Conservation (phyloP, 2,797 vertebrate genomes). For the Mionectes olivaceus region DNA sequence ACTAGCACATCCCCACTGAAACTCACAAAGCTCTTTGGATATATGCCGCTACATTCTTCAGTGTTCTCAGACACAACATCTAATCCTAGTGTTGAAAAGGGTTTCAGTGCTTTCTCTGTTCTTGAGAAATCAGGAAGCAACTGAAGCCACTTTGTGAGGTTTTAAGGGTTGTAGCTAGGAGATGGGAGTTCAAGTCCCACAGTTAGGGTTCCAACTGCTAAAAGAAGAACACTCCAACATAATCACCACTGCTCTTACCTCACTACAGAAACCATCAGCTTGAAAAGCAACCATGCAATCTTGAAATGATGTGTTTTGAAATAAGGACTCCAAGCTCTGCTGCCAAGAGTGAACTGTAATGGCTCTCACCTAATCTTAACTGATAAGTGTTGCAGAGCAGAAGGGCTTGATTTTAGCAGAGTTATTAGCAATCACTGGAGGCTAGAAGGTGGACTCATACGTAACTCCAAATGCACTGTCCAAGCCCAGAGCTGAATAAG, state of each 20-base stretch:
- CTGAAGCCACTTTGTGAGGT: not conserved
- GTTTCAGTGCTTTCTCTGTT: not conserved
- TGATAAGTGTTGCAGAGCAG: fast-evolving
- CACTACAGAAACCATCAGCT: not conserved
- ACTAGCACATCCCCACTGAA: not conserved
- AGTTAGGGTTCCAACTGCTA: not conserved
- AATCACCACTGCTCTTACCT: not conserved
- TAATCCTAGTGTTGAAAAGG: not conserved
- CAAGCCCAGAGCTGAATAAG: not conserved
- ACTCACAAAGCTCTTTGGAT: not conserved
- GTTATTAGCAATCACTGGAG: not conserved
- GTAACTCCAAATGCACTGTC: not conserved
- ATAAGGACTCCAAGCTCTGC: not conserved
- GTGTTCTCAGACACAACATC: not conserved
- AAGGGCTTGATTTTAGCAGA: not conserved
- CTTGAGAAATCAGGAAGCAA: not conserved
- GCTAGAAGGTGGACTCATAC: not conserved
- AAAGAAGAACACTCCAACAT: not conserved
- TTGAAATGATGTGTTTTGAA: not conserved
- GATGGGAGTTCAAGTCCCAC: not conserved
- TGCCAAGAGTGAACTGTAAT: not conserved
- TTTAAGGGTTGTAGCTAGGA: not conserved
- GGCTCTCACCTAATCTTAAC: not conserved
- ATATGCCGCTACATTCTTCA: not conserved
- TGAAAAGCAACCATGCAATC: not conserved